Conservation (phyloP, 1,140 invertebrate genomes). For the Trypoxylus dichotomus region DNA sequence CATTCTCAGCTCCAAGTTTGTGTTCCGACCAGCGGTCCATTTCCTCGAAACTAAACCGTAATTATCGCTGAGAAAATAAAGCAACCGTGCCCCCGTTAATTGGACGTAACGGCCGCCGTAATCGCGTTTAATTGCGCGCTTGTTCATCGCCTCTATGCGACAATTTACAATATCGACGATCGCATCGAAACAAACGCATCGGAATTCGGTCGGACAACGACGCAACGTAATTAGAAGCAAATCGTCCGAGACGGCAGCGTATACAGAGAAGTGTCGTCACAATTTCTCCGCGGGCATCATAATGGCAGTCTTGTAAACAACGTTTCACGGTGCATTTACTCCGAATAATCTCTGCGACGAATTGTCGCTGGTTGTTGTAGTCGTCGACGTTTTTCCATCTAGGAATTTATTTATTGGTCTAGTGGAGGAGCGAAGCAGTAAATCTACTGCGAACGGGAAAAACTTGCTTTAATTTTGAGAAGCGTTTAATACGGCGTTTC, state of each 20-base stretch:
- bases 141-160: not conserved
- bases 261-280: not conserved
- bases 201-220: not conserved
- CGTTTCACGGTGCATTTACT: constrained; percentile 5
- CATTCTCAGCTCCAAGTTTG: too few relatives aligned
- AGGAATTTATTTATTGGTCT: too few relatives aligned
- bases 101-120: not conserved
- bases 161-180: not conserved
- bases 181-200: not conserved
- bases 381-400: not conserved
- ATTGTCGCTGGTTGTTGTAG: not conserved
- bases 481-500: too few relatives aligned
- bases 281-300: not conserved
- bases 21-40: too few relatives aligned
- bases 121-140: not conserved
- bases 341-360: not conserved
- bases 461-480: too few relatives aligned
- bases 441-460: too few relatives aligned
- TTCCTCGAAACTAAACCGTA: too few relatives aligned
- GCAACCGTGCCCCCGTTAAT: not conserved
- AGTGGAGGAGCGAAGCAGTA: too few relatives aligned
- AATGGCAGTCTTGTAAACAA: constrained; percentile 5
- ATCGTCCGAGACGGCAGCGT: not conserved
- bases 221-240: not conserved
- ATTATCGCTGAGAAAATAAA: too few relatives aligned